A percentile compares a stretch with the other conserved stretches of the same genome.
These are phyloP conservation scores for Myrmecophaga tridactyla DNA, from an alignment of 2,113 vertebrate species.

Conservation along the genomic window DNA sequence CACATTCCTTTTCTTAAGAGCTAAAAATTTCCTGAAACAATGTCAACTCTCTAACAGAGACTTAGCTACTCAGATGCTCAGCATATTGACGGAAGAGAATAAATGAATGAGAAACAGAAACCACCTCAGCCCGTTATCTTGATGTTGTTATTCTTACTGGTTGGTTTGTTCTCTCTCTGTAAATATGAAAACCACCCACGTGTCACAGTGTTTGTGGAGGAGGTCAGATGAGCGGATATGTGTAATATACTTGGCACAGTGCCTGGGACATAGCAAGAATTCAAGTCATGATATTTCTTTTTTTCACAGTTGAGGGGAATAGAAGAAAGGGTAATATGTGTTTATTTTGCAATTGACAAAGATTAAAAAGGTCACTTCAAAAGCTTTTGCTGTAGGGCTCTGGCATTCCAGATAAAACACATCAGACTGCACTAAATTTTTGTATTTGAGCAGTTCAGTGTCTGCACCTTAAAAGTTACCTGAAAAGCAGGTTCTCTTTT, in stretches of 20 bases:
- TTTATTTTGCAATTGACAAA: background rate
- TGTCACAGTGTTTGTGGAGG: background rate
- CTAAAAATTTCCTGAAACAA: background rate
- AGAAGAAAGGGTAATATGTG: background rate
- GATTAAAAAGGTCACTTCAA: background rate
- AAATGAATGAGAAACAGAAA: background rate
- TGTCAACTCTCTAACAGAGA: background rate
- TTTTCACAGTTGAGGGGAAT: background rate
- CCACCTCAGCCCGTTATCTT: background rate
- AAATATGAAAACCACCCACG: background rate
- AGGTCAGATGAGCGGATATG: background rate
- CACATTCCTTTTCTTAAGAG: background rate
- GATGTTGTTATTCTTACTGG: background rate
- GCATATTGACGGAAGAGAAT: background rate
- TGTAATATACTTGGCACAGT: background rate
- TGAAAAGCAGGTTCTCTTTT: background rate
- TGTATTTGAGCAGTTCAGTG: background rate
- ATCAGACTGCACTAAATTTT: background rate
- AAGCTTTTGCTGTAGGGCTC: background rate
- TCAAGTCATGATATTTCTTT: background rate
- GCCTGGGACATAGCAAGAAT: background rate
- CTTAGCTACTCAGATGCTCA: background rate
- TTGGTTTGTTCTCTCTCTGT: background rate
- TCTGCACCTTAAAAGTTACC: background rate
- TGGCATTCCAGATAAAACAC: background rate